Conservation (phyloP, 2,113 vertebrate genomes). For the Tyrannus savana region DNA sequence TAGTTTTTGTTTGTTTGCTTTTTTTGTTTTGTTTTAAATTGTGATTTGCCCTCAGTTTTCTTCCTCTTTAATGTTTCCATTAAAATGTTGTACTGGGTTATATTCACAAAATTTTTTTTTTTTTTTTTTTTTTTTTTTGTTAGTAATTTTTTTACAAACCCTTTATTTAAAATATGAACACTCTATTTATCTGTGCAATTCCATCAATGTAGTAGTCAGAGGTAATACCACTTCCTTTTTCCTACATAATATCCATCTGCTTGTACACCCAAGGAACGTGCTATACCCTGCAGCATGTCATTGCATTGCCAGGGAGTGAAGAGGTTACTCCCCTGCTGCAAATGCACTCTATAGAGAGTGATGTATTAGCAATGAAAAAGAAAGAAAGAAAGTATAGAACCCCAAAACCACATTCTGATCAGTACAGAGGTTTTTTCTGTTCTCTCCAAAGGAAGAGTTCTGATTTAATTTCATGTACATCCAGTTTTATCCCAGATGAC, state of each 20-base stretch:
- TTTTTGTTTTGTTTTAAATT: background rate
- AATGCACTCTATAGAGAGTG: background rate
- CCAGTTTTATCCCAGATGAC: background rate
- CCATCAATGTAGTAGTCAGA: background rate
- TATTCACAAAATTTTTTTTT: background rate
- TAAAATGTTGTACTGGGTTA: background rate
- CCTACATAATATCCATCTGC: background rate
- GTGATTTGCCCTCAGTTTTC: background rate
- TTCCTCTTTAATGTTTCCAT: background rate
- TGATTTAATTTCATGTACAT: conserved; percentile 23
- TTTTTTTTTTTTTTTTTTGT: fast-evolving
- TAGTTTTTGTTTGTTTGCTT: background rate
- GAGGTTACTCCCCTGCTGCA: background rate
- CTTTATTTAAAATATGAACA: background rate
- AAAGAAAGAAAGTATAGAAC: background rate
- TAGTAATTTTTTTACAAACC: background rate
- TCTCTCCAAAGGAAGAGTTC: background rate
- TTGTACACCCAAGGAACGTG: background rate
- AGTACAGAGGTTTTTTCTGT: background rate
- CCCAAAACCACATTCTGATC: background rate
- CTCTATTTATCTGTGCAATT: background rate
- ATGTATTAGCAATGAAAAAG: background rate
- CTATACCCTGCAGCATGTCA: background rate
- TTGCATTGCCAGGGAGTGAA: background rate
- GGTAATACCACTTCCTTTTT: background rate